A percentile compares a stretch with the other conserved stretches of the same genome.
These are phyloP conservation scores for Austrolebias charrua DNA, from an alignment of 2,797 vertebrate genomes.

Conservation along the genomic window DNA sequence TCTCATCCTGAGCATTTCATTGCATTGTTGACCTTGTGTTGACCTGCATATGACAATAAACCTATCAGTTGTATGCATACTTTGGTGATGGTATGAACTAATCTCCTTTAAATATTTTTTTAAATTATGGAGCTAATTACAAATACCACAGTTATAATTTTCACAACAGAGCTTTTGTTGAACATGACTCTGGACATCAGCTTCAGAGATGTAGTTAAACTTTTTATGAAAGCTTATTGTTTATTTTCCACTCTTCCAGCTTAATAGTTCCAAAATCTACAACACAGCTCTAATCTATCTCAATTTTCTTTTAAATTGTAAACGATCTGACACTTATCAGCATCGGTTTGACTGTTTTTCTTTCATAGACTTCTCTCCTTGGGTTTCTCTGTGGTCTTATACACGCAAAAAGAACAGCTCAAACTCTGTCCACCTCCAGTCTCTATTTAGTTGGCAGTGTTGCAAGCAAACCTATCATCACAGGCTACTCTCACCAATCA, in stretches of 20 bases:
- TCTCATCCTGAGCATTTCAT: too few relatives aligned
- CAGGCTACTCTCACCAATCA: slow-evolving; percentile 44
- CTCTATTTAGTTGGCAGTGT: slow-evolving; percentile 38
- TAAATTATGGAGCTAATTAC: too few relatives aligned
- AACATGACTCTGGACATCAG: too few relatives aligned
- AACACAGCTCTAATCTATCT: slow-evolving; percentile 13
- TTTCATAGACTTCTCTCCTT: slow-evolving; percentile 6
- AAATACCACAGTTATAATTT: too few relatives aligned
- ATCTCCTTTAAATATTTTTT: too few relatives aligned
- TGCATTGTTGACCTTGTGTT: too few relatives aligned
- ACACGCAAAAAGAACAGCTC: background rate
- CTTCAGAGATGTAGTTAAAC: too few relatives aligned
- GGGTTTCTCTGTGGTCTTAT: slow-evolving; percentile 18
- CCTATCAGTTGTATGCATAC: too few relatives aligned
- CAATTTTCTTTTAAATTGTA: slow-evolving; percentile 19
- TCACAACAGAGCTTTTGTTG: too few relatives aligned
- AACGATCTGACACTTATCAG: slow-evolving; percentile 12
- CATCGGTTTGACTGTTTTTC: slow-evolving; percentile 13
- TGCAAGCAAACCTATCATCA: slow-evolving; percentile 53
- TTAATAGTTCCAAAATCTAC: background rate
- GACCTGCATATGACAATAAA: too few relatives aligned
- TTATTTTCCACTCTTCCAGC: background rate
- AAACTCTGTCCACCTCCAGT: slow-evolving; percentile 7
- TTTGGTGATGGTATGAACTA: too few relatives aligned
- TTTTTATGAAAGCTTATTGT: too few relatives aligned